phyloP scores from a whole-genome alignment of 2,888 invertebrate genomes.

The Teleiodes luculella region DNA sequence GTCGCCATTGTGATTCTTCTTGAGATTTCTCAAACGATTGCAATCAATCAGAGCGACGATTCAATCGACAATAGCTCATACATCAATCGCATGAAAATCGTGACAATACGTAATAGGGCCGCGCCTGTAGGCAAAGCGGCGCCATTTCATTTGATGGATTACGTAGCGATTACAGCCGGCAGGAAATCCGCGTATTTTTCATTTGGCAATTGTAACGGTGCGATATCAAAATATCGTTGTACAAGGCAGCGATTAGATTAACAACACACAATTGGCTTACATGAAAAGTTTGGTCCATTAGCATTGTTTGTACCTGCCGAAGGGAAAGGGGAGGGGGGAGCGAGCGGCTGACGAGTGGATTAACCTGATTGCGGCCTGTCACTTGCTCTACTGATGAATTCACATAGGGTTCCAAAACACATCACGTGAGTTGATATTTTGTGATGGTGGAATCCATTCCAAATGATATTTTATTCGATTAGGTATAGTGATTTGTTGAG shows the following conservation, averaged over 20 bases:
- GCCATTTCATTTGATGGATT: conserved; percentile 71
- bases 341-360: background rate
- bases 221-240: conserved; percentile 67
- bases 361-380: background rate
- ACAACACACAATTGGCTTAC: conserved; percentile 70
- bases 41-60: conserved; percentile 43
- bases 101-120: conserved; percentile 62
- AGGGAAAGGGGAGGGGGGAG: background rate
- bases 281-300: conserved; percentile 67
- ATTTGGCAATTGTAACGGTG: conserved; percentile 69
- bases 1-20: background rate
- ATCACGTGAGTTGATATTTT: background rate
- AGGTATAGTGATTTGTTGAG: too few relatives aligned
- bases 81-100: conserved; percentile 55
- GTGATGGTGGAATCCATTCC: too few relatives aligned
- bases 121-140: conserved; percentile 43
- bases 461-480: too few relatives aligned
- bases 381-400: background rate
- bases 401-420: background rate
- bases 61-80: conserved; percentile 45
- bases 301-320: conserved; percentile 37
- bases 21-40: conserved; percentile 20
- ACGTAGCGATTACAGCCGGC: conserved; percentile 65
- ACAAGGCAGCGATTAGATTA: conserved; percentile 64
- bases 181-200: conserved; percentile 75